Evolutionary conservation across 53 echinoderm and acorn worm genomes (phyloP), one percentile per base, ranked within the genome.

Genomic region (Zoroaster sp.): DNA sequence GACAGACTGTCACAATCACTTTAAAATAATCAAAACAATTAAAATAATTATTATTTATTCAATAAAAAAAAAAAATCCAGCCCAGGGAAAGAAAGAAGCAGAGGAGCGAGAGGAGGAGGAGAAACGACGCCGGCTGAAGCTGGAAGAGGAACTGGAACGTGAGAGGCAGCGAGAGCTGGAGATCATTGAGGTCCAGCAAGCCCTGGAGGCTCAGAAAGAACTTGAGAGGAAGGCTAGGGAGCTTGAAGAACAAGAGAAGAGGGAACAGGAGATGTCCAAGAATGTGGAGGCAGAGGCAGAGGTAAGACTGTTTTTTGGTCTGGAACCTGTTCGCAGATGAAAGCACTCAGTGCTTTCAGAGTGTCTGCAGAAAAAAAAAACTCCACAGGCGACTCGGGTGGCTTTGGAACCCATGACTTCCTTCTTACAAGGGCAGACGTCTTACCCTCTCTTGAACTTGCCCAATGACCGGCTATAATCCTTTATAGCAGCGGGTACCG

Each of bases 101-200:
- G 92, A 82, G 38, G 97, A 97, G 42, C 87, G 95, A 18, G 97
- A 97, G 69, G 92, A 90, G 38, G 76, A 83, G 11, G 75, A 74
- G 72, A 89, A 87, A 45, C 66, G 45, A 43, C 38, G 44, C 5
- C 31, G 55, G 36, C 39, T 74, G 33, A 83, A 40, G 23, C 86
- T 90, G 30, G 65, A 90, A 20, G 88, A 91, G 42, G 94, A 94
- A 78, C 87, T 89, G 55, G 94, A 96, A 71, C 89, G 89, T 51
- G 89, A 94, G 81, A 66, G 97, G 17, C 72, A 88, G 76, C 78
- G 97, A 42, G 92, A 97, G 54, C 91, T 97, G 45, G 97, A 97
- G 91, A 97, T 97, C 87, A 95, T 95, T 28, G 97, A 97, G 90
- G 97, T 97, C 11, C 97, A 97, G 80, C 95, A 97, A 65, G 97